Base-by-base conservation (phyloP, 2,797 vertebrate genomes). In the Chelidonichthys spinosus region DNA sequence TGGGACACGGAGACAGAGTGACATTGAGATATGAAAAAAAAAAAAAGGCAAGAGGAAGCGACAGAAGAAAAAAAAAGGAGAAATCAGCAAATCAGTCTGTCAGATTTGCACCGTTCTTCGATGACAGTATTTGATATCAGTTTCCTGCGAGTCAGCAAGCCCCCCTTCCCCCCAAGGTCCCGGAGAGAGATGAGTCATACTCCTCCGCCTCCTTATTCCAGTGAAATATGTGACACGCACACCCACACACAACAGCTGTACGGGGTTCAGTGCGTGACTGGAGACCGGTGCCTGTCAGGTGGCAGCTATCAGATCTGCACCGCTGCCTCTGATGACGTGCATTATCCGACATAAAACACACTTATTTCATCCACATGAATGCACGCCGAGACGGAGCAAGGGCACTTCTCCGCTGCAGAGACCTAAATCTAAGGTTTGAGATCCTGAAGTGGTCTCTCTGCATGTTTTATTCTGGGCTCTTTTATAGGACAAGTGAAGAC, bases 1-100 rank as follows among this genome's bases (percentile, higher is more conserved):
- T 99, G 92, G 54, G 82, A 72, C 76, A 67, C 10, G 50, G 62
- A 85, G 52, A 76, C 63, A 71, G 65, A 69, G 76, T 68, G 85
- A 80, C 82, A 82, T 49, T 81, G 62, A 86, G 62, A 67, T 64
- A 69, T 11, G 15, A 72, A 77, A 69, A 75, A 39, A 78, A 25
- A 25, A 72, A 77, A 69, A 75, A 39, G 77, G 37, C 15, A 68
- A 71, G 53, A 79, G 15, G 69, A 83, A 73, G 40, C 44, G 76
- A 82, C 17, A 85, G 63, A 76, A 40, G 63, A 49, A 33, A 37
- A 68, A 64, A 67, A 58, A 50, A 17, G 3, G 1, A 39, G n/a
- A 69, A 81, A 69, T 78, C 79, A 81, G 87, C 72, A 78, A 76
- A 83, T 78, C 69, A 47, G 82, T 80, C 71, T 84, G 72, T 85